Evolutionary conservation across 2,797 vertebrate species (phyloP), one percentile per base, ranked within the genome.

Genomic region (Cynodonichthys magdalenae): DNA sequence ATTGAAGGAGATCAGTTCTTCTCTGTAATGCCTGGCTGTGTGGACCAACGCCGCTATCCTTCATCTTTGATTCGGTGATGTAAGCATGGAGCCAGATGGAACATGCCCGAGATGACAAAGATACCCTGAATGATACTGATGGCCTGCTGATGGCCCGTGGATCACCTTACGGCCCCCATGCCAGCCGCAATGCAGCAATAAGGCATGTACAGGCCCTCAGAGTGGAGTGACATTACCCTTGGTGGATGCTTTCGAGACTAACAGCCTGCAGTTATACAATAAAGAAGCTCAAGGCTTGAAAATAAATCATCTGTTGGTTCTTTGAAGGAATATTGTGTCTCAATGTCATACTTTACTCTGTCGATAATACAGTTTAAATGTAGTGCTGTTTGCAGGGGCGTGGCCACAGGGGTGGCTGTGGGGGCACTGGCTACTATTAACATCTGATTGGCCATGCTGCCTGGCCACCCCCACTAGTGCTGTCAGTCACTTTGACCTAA

Each of bases 81-180:
- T 36, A 66, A 82, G 65, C 75, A 82, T 87, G 48, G 64, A 83
- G 75, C 66, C 71, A 69, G 75, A 54, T 75, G 85, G 88, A 83
- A 87, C 86, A 89, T 91, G 87, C 87, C 87, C 69, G 74, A 89
- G 84, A 90, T 91, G 85, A 83, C 82, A 89, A 73, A 72, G 86
- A 90, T 89, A 87, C 75, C 54, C 73, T 31, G 75, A 58, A 80
- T 83, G 84, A 87, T 86, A 79, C 68, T 66, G 86, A 89, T 87
- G 82, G 78, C 75, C 83, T 69, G 79, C 61, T 87, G 88, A 87
- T 90, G 83, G 83, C 78, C 74, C 62, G 62, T 34, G 60, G 83
- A 90, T 90, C 87, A 79, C 80, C 71, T 91, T 86, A 85, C 89
- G 71, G 79, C 79, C 71, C 53, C 63, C 0, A 53, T 83, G 87